Evolutionary conservation across 1,140 invertebrate genomes (phyloP), one percentile per base, ranked within the genome.

Genomic region (Tenebrio molitor): DNA sequence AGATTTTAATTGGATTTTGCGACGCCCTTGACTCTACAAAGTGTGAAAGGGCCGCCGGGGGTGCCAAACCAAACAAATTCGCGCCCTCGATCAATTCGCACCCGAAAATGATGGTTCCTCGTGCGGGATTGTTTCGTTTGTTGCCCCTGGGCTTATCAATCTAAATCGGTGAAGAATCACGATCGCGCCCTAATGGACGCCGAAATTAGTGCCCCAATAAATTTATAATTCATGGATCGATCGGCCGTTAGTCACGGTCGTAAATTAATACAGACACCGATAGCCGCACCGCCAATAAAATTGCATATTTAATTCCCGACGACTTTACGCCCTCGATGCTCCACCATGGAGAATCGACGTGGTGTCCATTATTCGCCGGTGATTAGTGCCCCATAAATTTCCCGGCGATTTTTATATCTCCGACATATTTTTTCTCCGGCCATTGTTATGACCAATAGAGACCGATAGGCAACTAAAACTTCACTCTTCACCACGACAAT

Each of bases 251-350:
- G 25, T 58, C 23, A 58, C 21, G 2, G 23, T 23, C 50, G 29
- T 58, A 58, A 58, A 58, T 58, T 58, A 58, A 34, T 58, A 29
- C 50, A 33, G 50, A 15, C 50, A 58, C 50, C 23, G 50, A 58
- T 29, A 29, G 50, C 50, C 50, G 21, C 50, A 58, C 15, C 50
- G 12, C 21, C 50, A 58, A 58, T 58, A 58, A 58, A 58, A 58
- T 29, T 34, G 50, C 50, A 58, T 58, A 58, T 58, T 58, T 29
- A 58, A 58, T 58, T 58, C 12, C n/a, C 8, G 8, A 3, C 21
- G 10, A 58, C 21, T 58, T 29, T 15, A 5, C 50, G 23, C 8
- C 17, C 19, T 53, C 19, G 5, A n/a, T 58, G 14, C 44, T 6
- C 41, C n/a, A 23, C 16, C 1, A n/a, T 12, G 3, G 50, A 58